Conservation (phyloP, 2,113 vertebrate genomes). For the Haemorhous mexicanus region DNA sequence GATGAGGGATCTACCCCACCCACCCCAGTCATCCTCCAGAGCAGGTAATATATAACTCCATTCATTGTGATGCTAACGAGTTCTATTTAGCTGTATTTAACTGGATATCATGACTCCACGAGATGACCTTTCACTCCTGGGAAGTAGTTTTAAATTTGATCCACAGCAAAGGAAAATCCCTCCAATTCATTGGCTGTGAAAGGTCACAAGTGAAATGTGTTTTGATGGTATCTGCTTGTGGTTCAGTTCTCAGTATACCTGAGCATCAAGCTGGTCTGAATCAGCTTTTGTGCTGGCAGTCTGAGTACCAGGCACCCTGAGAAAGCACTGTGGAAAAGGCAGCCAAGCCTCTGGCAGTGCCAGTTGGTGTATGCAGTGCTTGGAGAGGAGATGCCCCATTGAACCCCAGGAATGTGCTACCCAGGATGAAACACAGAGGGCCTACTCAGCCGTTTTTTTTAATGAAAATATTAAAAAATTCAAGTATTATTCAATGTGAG, state of each 20-base stretch:
- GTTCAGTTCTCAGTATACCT: conserved; percentile 77
- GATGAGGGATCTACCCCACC: conserved; percentile 56
- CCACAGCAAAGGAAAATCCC: conserved; percentile 77
- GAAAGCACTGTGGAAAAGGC: conserved; percentile 51
- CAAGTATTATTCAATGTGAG: background rate
- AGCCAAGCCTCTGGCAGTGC: conserved; percentile 28
- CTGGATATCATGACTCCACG: conserved; percentile 77
- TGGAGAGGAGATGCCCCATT: background rate
- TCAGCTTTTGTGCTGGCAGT: conserved; percentile 74
- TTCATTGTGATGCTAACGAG: conserved; percentile 82
- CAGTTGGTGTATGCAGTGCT: background rate
- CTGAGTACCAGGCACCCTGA: conserved; percentile 61
- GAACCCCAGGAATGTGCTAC: background rate
- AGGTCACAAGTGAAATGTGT: conserved; percentile 83
- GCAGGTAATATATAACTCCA: conserved; percentile 77
- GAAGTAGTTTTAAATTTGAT: conserved; percentile 83
- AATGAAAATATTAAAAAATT: background rate
- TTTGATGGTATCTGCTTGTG: conserved; percentile 78
- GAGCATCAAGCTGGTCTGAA: conserved; percentile 72
- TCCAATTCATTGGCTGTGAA: conserved; percentile 80
- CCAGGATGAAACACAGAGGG: background rate
- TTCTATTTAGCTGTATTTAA: conserved; percentile 83
- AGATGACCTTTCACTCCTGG: conserved; percentile 79
- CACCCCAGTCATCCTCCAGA: conserved; percentile 61
- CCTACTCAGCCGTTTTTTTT: background rate